Base-by-base conservation (phyloP, 2,797 vertebrate genomes). In the Cyprinella venusta region DNA sequence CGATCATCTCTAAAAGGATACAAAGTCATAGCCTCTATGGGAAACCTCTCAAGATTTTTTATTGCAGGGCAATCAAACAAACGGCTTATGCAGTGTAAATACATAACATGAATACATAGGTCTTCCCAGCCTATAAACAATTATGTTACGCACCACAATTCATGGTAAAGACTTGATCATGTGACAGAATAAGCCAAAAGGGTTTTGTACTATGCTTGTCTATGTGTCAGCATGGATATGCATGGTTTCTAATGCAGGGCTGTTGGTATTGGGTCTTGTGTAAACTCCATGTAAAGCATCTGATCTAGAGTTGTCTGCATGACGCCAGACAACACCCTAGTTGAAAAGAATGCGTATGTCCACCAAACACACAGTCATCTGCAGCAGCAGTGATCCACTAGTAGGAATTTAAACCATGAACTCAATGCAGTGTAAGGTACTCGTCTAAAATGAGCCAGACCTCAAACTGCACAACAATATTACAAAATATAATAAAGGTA, bases 111-210 rank as follows among this genome's bases (percentile, higher is more conserved):
- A 52, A 18, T 15, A 19, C 3, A 18, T 33, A 30, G 54, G 4
- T 59, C 24, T 33, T 52, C 36, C 77, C 87, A 79, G 84, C 87
- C 59, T 42, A 30, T 81, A 78, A 70, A 84, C 86, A 90, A 92
- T 91, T 86, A 87, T 90, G 92, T 92, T 88, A 91, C 21, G 16
- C 30, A 54, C n/a, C 26, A 26, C 16, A 18, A 67, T 10, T 75
- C 12, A 48, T 8, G 12, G 3, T 4, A 48, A 18, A 38, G 15
- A 64, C 63, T 6, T 33, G 54, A 67, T 65, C 42, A 67, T 50
- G 61, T 36, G 10, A 65, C 16, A 64, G 9, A 78, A 18, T 38
- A n/a, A 10, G 8, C 54, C 8, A 56, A 33, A 13, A 72, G 15
- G 36, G 21, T 15, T n/a, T 70, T 67, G 18, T 1, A 7, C 38